Base-by-base conservation (phyloP, 2,888 invertebrate species). In the Drosophila fungiperda region DNA sequence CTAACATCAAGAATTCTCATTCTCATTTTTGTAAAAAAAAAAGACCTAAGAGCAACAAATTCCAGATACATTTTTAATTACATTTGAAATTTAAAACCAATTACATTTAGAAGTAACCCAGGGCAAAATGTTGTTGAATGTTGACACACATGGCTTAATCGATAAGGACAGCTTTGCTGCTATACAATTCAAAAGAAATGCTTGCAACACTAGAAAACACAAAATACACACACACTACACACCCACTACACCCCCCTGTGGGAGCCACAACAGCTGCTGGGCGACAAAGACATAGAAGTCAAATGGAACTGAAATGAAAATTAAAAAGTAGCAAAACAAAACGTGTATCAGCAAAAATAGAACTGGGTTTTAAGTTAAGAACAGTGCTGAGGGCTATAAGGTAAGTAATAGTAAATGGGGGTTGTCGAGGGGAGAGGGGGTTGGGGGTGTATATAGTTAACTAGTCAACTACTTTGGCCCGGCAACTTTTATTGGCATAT, bases 401-500 rank as follows among this genome's bases (percentile, higher is more conserved):
- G 26, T 17, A 3, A 11, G 17, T 15, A 3, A 23, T 9, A 3
- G 42, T 4, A 12, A 5, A 23, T n/a, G 7, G 7, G 15, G 2
- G 23, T 11, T 17, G 12, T 9, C 4, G 32, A 15, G 8, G 15
- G 15, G 32, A 17, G 26, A 26, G n/a, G 11, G 23, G 12, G n/a
- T 29, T 20, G 42, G n/a, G 8, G 8, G 26, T 15, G 1, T n/a
- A 1, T 2, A 4, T 4, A 29, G 8, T 23, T 45, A 29, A 29
- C 23, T 1, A 12, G 15, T 15, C 15, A 20, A 40, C 57, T 17
- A 11, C 38, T 20, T 54, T 58, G 64, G 59, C 63, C 64, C 74
- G 54, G 58, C 75, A 77, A 85, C 74, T 80, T 83, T 83, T 71
- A 80, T 73, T 83, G 85, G 80, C 80, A 73, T 65, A 85, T 79